Base-by-base conservation (phyloP, 2,888 invertebrate species). In the Drosophila anceps region DNA sequence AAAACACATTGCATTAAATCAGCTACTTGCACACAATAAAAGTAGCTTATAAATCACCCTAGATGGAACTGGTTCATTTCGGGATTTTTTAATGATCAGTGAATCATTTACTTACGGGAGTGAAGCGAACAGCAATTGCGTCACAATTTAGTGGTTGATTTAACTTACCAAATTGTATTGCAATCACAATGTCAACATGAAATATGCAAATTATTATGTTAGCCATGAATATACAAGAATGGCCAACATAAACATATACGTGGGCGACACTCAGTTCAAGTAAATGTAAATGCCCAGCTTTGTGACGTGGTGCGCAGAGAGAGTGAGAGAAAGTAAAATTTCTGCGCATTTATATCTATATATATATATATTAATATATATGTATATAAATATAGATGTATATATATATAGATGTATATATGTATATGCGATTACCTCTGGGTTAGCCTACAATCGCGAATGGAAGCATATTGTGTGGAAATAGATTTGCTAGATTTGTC, bases 231-330 rank as follows among this genome's bases (percentile, higher is more conserved):
- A 6, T 37, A 20, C 18, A 20, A 37, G 18, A 18, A 46, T 35
- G 43, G 20, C 1, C 7, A 24, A 12, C 15, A n/a, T 7, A 9
- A 1, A 24, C 7, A 12, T 13, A 1, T 13, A 13, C 1, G 0
- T 13, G 4, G 27, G 9, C 0, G 13, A 27, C n/a, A 18, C 13
- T 24, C 27, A 24, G 15, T 7, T 24, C 20, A 12, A 13, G 18
- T 18, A 6, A 20, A 8, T 33, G 9, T 59, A 41, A 31, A 51
- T 50, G 12, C 27, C 41, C 7, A 29, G 33, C n/a, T 13, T 44
- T 53, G 62, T 71, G 71, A 72, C 70, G 72, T 72, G 13, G 1
- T 70, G 70, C 70, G 72, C 64, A 64, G 8, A 50, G 63, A 71
- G 70, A 20, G 48, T 0, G 58, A 13, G 15, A 57, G 39, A 31